Base-by-base conservation (phyloP, 2,888 invertebrate genomes). In the Cosmopolites sordidus region DNA sequence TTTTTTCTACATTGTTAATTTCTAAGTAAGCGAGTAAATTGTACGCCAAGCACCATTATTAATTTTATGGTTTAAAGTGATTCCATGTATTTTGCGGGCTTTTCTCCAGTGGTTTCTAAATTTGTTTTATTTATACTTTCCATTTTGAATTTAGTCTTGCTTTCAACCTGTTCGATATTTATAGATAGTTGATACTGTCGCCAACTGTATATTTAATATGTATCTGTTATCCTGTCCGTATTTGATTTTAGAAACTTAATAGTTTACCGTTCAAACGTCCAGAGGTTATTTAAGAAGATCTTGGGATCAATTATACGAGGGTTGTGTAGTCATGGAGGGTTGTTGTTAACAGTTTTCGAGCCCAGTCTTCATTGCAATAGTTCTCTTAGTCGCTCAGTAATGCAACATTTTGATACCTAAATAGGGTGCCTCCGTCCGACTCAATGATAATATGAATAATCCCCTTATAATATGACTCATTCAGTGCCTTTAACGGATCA, bases 1-100 rank as follows among this genome's bases (percentile, higher is more conserved):
- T 48, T 53, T 53, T 53, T 48, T 50, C 12, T 47, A 29, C 43
- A 47, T 52, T 48, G 33, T 38, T 51, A 42, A 33, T 51, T 42
- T 16, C 15, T 16, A 17, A 18, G 33, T 12, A 12, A 33, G n/a
- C 33, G 33, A 33, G n/a, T 33, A 33, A 33, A 33, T 33, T 33
- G 33, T 33, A 12, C 33, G 33, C 33, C 12, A 33, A 33, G 33
- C 3, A 33, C 33, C 12, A 33, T 33, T 33, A 33, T 33, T 33
- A 47, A 47, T 47, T 47, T 47, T 38, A 39, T 27, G 45, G 33
- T 33, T 29, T 33, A 14, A 45, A 29, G 39, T 47, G 39, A 39
- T 39, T 38, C 29, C 22, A 16, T 40, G 38, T 16, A 47, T 40
- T 40, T 27, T 39, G 15, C 22, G 27, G 40, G 14, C 22, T 22